These are phyloP conservation scores for Pseudochirops corinnae DNA, from an alignment of 2,797 vertebrate species.

Conservation along the genomic window DNA sequence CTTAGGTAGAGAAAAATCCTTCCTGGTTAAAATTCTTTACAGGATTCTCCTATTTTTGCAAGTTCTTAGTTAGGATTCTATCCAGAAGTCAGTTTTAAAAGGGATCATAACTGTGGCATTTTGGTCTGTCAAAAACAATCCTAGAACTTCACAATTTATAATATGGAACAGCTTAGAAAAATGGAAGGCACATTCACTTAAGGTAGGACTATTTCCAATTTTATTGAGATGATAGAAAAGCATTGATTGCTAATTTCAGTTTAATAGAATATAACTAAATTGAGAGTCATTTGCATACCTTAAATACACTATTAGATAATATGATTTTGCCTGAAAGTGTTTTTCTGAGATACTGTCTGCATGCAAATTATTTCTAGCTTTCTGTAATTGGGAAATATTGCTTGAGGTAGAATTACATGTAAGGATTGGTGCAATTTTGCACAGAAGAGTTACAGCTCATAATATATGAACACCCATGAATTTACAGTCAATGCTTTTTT, in stretches of 20 bases:
- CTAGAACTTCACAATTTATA: constrained; percentile 13
- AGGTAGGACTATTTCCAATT: neutral
- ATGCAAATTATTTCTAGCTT: constrained; percentile 34
- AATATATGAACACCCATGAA: neutral
- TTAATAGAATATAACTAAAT: constrained; percentile 26
- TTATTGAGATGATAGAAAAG: neutral
- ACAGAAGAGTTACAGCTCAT: neutral
- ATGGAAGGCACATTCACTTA: constrained; percentile 13
- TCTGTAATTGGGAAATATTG: constrained; percentile 22
- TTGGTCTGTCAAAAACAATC: neutral
- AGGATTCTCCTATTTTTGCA: constrained; percentile 59
- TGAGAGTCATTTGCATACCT: constrained; percentile 21
- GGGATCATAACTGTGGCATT: neutral
- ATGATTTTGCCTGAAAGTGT: constrained; percentile 46
- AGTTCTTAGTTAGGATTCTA: constrained; percentile 12
- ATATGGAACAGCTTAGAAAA: neutral
- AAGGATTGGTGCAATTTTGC: constrained; percentile 18
- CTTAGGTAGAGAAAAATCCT: constrained; percentile 64
- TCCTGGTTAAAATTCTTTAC: constrained; percentile 45
- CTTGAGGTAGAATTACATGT: constrained; percentile 18
- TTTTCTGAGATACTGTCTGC: constrained; percentile 40
- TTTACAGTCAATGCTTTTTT: neutral
- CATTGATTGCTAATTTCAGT: constrained; percentile 40
- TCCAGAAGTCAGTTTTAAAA: constrained; percentile 8
- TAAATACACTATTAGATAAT: neutral